Evolutionary conservation across 2,113 vertebrate genomes (phyloP).

Genomic region (Ranitomeya variabilis): DNA sequence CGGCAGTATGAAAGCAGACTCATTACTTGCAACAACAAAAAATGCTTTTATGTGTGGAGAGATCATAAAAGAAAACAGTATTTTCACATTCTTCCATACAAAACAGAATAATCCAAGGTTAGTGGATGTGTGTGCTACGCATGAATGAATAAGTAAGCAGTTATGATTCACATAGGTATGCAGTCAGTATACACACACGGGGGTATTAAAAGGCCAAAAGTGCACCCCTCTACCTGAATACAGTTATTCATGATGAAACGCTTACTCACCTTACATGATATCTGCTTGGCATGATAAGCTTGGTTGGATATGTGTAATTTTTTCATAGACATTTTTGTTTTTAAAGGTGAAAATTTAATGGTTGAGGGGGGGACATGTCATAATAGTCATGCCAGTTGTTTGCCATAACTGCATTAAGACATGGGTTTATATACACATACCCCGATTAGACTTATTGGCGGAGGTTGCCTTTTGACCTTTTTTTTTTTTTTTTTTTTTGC

Average conservation of each 20-base stretch:
- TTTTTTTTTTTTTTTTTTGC: too few species aligned
- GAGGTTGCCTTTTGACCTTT: too few species aligned
- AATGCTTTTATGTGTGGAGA: neutral
- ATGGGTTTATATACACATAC: too few species aligned
- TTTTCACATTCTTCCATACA: neutral
- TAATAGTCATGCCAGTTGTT: neutral
- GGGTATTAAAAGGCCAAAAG: neutral
- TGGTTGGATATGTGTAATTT: neutral
- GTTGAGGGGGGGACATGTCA: neutral
- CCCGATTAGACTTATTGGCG: too few species aligned
- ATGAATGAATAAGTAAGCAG: neutral
- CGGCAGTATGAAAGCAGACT: neutral
- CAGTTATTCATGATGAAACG: neutral
- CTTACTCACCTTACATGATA: neutral
- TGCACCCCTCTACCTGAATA: neutral
- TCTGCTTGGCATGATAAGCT: neutral
- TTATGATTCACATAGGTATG: constrained; percentile 1
- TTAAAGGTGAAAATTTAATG: neutral
- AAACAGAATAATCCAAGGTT: neutral
- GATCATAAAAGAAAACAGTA: neutral
- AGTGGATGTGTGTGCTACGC: neutral
- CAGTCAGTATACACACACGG: neutral
- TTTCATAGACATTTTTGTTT: neutral
- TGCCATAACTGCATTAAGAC: too few species aligned
- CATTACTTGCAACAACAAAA: neutral